Conservation (phyloP, 2,797 vertebrate species). For the Scomberomorus guttatus region DNA sequence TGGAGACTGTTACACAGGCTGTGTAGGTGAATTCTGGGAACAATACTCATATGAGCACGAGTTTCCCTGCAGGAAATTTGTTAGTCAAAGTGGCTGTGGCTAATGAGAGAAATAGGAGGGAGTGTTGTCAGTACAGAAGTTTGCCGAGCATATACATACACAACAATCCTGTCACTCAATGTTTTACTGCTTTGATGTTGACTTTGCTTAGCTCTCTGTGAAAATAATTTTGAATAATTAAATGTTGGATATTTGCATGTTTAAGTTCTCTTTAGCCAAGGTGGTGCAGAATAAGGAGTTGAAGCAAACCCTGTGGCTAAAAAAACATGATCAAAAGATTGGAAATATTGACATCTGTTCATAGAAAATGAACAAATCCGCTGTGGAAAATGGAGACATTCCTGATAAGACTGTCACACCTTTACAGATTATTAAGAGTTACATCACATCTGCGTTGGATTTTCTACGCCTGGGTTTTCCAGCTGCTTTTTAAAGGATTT, state of each 20-base stretch:
- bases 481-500: conserved; percentile 2
- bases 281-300: neutral
- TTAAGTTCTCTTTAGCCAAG: neutral
- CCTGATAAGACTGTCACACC: neutral
- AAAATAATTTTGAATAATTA: conserved; percentile 1
- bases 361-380: neutral
- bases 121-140: conserved; percentile 11
- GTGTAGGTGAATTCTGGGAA: conserved; percentile 13
- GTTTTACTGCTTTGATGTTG: neutral
- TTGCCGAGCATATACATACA: neutral
- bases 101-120: conserved; percentile 10
- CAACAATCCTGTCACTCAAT: neutral
- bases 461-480: neutral
- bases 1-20: neutral
- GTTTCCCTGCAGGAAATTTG: conserved; percentile 55
- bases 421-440: neutral
- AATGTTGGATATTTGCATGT: conserved; percentile 15
- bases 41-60: conserved; percentile 17
- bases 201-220: neutral
- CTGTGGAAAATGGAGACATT: neutral
- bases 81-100: conserved; percentile 58
- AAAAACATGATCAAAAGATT: neutral
- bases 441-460: neutral
- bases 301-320: neutral
- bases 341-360: neutral